phyloP scores from a whole-genome alignment of 2,888 invertebrate species.

The Amitus sp. region DNA sequence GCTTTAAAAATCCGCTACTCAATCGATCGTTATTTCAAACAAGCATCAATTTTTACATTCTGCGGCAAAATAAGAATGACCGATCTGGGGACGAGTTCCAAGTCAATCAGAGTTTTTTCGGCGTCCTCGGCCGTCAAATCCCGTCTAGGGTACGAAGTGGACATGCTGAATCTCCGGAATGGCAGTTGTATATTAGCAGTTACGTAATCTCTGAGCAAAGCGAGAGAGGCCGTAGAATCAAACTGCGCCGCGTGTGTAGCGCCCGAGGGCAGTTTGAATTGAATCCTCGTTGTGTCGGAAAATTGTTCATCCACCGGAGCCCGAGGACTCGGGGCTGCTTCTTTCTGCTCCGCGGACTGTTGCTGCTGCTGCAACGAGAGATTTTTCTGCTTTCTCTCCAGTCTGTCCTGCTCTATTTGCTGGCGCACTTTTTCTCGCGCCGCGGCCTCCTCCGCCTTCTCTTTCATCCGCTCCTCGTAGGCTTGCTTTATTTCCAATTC shows the following conservation, averaged over 20 bases:
- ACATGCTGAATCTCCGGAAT: slow-evolving; percentile 74
- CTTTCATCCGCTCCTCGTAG: slow-evolving; percentile 78
- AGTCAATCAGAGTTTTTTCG: slow-evolving; percentile 70
- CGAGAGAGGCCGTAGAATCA: slow-evolving; percentile 73
- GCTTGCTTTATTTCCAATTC: slow-evolving; percentile 80
- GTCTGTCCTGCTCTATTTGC: slow-evolving; percentile 88
- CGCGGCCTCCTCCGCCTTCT: slow-evolving; percentile 78
- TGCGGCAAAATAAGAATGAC: slow-evolving; percentile 78
- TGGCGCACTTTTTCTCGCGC: slow-evolving; percentile 82
- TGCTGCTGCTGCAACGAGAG: slow-evolving; percentile 47
- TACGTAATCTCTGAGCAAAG: slow-evolving; percentile 69
- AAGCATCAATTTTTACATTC: too few relatives aligned
- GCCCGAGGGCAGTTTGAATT: slow-evolving; percentile 89
- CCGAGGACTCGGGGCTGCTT: slow-evolving; percentile 15
- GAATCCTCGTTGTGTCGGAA: slow-evolving; percentile 74
- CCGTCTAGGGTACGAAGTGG: slow-evolving; percentile 80
- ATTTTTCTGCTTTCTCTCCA: slow-evolving; percentile 71
- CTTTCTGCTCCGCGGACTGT: slow-evolving; percentile 32
- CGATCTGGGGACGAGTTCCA: slow-evolving; percentile 80
- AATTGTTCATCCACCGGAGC: slow-evolving; percentile 10
- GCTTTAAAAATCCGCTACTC: slow-evolving; percentile 7
- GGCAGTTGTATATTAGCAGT: slow-evolving; percentile 68
- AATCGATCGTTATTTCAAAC: too few relatives aligned
- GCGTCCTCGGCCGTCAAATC: slow-evolving; percentile 72
- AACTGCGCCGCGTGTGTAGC: slow-evolving; percentile 79